Evolutionary conservation across 2,113 vertebrate species (phyloP).

Genomic region (Oostethus manadensis): DNA sequence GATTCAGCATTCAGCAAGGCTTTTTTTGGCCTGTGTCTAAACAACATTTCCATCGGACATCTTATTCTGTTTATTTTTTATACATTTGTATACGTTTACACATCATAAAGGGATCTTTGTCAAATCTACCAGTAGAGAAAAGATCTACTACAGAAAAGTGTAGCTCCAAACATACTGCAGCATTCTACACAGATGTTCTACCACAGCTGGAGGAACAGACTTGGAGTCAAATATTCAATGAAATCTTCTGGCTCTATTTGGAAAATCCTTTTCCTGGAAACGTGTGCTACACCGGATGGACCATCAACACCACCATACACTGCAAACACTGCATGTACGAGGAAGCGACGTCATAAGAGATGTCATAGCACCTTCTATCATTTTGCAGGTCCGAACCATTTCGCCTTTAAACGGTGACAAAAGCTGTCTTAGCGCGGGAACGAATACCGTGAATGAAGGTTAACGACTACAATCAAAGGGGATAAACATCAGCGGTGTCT

Average conservation of each 20-base stretch:
- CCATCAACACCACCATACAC: background rate
- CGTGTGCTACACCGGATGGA: background rate
- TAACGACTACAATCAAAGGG: slow-evolving; percentile 8
- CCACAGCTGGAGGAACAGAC: background rate
- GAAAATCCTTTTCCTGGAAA: background rate
- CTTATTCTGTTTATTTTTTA: too few species aligned
- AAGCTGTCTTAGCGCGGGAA: slow-evolving; percentile 2
- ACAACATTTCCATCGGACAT: too few species aligned
- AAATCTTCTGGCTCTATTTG: background rate
- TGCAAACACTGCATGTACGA: background rate
- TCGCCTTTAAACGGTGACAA: background rate
- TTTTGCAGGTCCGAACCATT: background rate
- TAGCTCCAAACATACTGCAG: too few species aligned
- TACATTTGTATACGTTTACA: too few species aligned
- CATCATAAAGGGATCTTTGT: too few species aligned
- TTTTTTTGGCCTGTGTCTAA: too few species aligned
- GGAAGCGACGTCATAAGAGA: background rate
- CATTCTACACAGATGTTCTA: background rate
- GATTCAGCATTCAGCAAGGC: too few species aligned
- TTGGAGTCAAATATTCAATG: background rate
- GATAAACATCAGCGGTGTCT: slow-evolving; percentile 17
- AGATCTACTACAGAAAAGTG: too few species aligned
- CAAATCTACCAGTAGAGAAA: too few species aligned
- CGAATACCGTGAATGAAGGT: slow-evolving; percentile 15
- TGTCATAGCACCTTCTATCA: slow-evolving; percentile 2